Conservation (phyloP, 2,113 vertebrate species). For the Rhabdomys dilectus region DNA sequence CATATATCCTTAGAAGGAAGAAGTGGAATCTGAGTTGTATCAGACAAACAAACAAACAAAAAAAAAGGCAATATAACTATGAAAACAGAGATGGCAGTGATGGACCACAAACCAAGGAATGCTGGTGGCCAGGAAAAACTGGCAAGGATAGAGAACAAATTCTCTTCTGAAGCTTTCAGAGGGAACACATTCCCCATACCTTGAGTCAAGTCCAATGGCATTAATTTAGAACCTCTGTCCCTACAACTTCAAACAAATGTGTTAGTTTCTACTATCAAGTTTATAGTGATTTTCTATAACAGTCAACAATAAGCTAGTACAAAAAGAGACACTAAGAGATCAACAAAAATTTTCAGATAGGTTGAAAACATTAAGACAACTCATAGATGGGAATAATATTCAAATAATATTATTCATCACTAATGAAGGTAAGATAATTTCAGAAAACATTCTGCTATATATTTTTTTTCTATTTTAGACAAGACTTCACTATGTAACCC, state of each 20-base stretch:
- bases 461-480: background rate
- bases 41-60: background rate
- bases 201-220: background rate
- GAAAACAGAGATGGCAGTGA: background rate
- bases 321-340: background rate
- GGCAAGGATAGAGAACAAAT: background rate
- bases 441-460: background rate
- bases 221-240: background rate
- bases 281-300: background rate
- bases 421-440: background rate
- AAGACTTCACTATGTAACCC: background rate
- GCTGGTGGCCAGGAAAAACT: background rate
- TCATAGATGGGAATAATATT: background rate
- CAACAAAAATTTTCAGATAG: background rate
- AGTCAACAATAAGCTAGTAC: background rate
- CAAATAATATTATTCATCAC: background rate
- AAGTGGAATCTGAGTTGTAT: background rate
- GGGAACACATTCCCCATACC: background rate
- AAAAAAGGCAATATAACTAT: background rate
- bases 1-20: background rate
- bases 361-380: background rate
- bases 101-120: slow-evolving; percentile 1
- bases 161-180: background rate
- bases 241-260: background rate
- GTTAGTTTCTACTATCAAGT: background rate